Conservation (phyloP, 2,888 invertebrate species). For the Hemaris fuciformis region DNA sequence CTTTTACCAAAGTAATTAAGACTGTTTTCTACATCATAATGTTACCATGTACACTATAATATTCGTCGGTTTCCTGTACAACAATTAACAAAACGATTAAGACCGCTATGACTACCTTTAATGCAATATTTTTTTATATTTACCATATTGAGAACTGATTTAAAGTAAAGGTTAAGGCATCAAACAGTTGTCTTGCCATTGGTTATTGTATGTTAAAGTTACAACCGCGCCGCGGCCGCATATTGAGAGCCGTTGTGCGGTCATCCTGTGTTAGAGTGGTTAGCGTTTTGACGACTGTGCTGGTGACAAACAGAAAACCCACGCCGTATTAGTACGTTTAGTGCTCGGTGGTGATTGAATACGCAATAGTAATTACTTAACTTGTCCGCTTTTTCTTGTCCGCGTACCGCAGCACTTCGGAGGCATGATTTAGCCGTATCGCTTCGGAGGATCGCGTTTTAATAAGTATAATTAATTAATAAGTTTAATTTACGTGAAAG, state of each 20-base stretch:
- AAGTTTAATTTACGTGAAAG: too few species aligned
- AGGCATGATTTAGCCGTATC: background rate
- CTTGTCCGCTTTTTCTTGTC: background rate
- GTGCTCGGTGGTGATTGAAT: background rate
- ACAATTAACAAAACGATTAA: too few species aligned
- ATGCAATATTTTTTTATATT: too few species aligned
- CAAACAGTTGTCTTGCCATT: background rate
- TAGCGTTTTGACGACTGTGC: background rate
- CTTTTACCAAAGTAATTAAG: too few species aligned
- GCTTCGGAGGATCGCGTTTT: background rate
- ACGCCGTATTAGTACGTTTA: background rate
- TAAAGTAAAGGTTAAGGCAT: too few species aligned
- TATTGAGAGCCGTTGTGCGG: constrained; percentile 3
- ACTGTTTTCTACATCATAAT: too few species aligned
- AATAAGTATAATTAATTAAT: too few species aligned
- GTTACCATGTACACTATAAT: too few species aligned
- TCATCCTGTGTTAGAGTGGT: background rate
- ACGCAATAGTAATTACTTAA: background rate
- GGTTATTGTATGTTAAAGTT: background rate
- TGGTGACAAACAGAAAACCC: background rate
- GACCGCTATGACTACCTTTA: too few species aligned
- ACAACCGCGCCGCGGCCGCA: background rate
- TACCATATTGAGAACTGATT: too few species aligned
- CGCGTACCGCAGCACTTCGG: background rate
- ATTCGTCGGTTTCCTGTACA: too few species aligned